Conservation (phyloP, 1,140 invertebrate species). For the Scylla paramamosain region DNA sequence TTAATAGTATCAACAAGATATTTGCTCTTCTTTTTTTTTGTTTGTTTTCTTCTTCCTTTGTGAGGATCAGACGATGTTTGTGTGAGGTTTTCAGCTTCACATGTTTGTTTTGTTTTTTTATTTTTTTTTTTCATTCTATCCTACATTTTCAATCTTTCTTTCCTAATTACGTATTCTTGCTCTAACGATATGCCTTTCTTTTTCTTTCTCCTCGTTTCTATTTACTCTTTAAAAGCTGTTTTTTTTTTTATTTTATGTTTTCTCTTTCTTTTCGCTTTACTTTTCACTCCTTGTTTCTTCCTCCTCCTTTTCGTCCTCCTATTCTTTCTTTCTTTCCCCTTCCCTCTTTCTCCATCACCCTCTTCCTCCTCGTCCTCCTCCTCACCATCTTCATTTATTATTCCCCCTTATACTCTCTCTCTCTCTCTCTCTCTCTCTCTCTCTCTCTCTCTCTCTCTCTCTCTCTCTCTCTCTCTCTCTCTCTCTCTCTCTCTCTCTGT, state of each 20-base stretch:
- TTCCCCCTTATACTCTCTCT: conserved; percentile 1
- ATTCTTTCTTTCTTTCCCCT: background rate
- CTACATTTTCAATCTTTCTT: background rate
- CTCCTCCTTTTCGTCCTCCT: background rate
- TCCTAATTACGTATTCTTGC: too few species aligned
- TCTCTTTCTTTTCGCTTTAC: too few species aligned
- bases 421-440: background rate
- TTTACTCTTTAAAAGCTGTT: too few species aligned
- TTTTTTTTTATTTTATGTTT: too few species aligned
- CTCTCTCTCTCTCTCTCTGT: background rate
- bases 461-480: background rate
- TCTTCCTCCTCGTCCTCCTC: background rate
- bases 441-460: conserved; percentile 48
- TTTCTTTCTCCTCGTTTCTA: background rate
- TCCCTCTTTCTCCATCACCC: background rate
- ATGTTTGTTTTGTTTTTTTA: background rate
- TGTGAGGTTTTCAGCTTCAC: too few species aligned
- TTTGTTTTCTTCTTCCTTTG: too few species aligned
- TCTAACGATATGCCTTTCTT: background rate
- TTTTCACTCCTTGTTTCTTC: too few species aligned
- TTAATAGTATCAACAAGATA: too few species aligned
- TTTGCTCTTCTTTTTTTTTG: background rate
- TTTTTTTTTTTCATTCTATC: background rate
- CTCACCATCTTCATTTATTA: background rate
- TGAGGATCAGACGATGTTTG: too few species aligned